A percentile compares a stretch with the other conserved stretches of the same genome.
phyloP scores from a whole-genome alignment of 2,113 vertebrate genomes.

The Thermophis baileyi region DNA sequence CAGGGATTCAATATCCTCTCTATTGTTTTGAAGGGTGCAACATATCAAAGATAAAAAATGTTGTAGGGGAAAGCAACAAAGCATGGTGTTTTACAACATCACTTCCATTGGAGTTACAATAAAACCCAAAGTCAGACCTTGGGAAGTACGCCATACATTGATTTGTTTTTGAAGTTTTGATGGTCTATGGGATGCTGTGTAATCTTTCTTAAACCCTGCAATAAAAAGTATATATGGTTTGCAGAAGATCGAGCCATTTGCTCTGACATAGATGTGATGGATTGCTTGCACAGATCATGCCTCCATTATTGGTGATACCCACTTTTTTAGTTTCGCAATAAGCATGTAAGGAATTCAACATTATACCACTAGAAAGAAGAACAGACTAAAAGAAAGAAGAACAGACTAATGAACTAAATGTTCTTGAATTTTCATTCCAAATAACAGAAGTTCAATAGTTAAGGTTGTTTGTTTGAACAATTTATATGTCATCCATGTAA shows the following conservation, averaged over 20 bases:
- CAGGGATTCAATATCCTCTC: not conserved
- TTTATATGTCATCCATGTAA: not conserved
- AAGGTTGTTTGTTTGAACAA: not conserved
- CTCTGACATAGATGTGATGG: conserved; percentile 8
- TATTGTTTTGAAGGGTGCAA: conserved; percentile 11
- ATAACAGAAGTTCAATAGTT: not conserved
- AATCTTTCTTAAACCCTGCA: conserved; percentile 46
- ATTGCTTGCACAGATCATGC: not conserved
- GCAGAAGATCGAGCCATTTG: conserved; percentile 40
- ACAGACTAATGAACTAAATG: not conserved
- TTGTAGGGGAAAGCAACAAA: not conserved
- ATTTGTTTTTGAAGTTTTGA: conserved; percentile 39
- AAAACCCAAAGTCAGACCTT: conserved; percentile 49
- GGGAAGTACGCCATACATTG: conserved; percentile 48
- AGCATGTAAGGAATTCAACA: not conserved
- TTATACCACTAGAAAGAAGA: not conserved
- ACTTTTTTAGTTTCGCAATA: not conserved
- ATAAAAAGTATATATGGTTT: conserved; percentile 64
- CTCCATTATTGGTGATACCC: not conserved
- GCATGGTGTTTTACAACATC: not conserved
- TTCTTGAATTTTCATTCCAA: not conserved
- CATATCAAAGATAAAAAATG: not conserved
- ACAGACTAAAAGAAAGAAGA: not conserved
- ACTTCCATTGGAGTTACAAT: conserved; percentile 29
- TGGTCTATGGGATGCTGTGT: conserved; percentile 41